Evolutionary conservation across 2,888 invertebrate genomes (phyloP).

Genomic region (Meiosimyza decipiens): DNA sequence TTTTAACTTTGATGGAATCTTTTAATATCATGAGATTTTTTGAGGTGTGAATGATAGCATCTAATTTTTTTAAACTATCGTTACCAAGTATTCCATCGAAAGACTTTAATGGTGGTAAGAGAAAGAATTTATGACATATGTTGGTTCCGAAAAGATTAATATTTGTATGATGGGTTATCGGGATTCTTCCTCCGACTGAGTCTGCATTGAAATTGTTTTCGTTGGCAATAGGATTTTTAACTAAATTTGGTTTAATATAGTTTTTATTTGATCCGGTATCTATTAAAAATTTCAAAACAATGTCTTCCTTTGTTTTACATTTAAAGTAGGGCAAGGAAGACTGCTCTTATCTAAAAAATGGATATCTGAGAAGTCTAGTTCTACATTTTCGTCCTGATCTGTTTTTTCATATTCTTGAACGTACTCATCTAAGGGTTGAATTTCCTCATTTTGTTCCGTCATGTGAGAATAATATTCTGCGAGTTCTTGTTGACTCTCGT

Average conservation of each 20-base stretch:
- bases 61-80: conserved; percentile 19
- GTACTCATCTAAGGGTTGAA: no score
- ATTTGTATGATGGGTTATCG: conserved; percentile 9
- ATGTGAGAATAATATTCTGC: no score
- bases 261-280: conserved; percentile 17
- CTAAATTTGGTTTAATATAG: conserved; percentile 2
- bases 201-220: conserved; percentile 4
- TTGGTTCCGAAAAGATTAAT: neutral
- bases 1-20: neutral
- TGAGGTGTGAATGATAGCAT: conserved; percentile 4
- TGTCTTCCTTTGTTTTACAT: conserved; percentile 6
- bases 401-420: neutral
- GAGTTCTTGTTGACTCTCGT: no score
- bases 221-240: neutral
- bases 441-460: no score
- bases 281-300: neutral
- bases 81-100: neutral
- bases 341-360: conserved; percentile 7
- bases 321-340: conserved; percentile 13
- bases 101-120: neutral
- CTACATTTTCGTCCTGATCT: neutral
- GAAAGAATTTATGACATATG: neutral
- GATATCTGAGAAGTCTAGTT: conserved; percentile 3
- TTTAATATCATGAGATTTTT: conserved; percentile 2
- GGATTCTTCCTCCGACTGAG: conserved; percentile 1